phyloP scores from a whole-genome alignment of 1,140 invertebrate genomes.

The Dreissena polymorpha region DNA sequence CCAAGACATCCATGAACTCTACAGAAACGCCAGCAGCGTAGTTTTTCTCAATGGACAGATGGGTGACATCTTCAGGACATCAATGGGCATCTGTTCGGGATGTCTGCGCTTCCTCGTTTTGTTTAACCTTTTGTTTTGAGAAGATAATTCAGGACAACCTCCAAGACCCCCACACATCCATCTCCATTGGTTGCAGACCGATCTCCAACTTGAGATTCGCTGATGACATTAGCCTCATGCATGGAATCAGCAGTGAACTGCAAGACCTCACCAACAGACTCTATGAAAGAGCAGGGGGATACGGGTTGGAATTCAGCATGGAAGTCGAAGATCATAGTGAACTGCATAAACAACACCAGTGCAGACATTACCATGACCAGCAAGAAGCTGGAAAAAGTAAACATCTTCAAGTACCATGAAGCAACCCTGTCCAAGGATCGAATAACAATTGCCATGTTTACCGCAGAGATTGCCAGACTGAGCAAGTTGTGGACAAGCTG shows the following conservation, averaged over 20 bases:
- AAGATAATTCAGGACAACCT: slow-evolving; percentile 51
- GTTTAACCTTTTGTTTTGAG: slow-evolving; percentile 56
- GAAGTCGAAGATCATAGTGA: slow-evolving; percentile 53
- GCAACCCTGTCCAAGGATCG: slow-evolving; percentile 37
- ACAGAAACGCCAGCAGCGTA: slow-evolving; percentile 53
- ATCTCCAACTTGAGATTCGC: slow-evolving; percentile 52
- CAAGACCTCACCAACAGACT: background rate
- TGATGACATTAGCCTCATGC: slow-evolving; percentile 50
- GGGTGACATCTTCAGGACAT: slow-evolving; percentile 52
- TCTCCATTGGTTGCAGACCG: slow-evolving; percentile 50
- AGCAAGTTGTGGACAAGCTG: slow-evolving; percentile 27
- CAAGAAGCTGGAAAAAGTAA: no score
- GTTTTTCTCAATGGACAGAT: slow-evolving; percentile 46
- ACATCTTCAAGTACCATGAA: slow-evolving; percentile 7
- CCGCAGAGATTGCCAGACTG: slow-evolving; percentile 17
- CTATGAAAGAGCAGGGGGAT: slow-evolving; percentile 1
- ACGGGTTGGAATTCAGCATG: slow-evolving; percentile 47
- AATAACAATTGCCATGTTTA: slow-evolving; percentile 22
- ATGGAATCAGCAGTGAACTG: background rate
- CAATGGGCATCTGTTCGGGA: slow-evolving; percentile 56
- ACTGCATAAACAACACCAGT: background rate
- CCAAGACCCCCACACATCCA: slow-evolving; percentile 42
- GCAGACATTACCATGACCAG: no score
- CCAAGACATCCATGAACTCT: slow-evolving; percentile 28
- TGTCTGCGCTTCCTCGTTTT: slow-evolving; percentile 53